Base-by-base conservation (phyloP, 2,113 vertebrate genomes). In the Vulpes lagopus region DNA sequence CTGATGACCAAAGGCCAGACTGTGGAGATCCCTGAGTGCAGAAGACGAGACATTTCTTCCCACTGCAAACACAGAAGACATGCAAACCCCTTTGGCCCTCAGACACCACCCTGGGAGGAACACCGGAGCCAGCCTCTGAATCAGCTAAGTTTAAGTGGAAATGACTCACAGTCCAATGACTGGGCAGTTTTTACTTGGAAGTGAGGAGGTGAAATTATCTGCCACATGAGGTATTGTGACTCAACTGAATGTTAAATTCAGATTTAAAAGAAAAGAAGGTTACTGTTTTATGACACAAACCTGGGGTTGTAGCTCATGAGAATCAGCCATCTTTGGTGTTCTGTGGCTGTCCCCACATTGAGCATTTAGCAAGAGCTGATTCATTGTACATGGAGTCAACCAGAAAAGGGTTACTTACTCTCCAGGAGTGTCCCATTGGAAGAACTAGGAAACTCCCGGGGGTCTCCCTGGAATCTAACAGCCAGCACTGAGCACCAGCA, bases 281-380 rank as follows among this genome's bases (percentile, higher is more conserved):
- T 20, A 15, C 15, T 23, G 11, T 51, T 79, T 67, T 0, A 20
- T 8, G 81, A 30, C 22, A 4, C 5, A n/a, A 23, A 17, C 30
- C 32, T 12, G 71, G 27, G 49, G 17, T 17, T 14, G 69, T 9
- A 5, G 30, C 25, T 25, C 78, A 8, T 3, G 32, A 43, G 53
- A 30, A 19, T 2, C 32, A 8, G 17, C 32, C 7, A 2, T 7
- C 1, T 0, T 0, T 7, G 35, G 4, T 12, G 22, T 5, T 16
- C 57, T 6, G 11, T 11, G 53, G 5, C 32, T 0, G 16, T 14
- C 16, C 35, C 73, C 0, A 1, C 6, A 2, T 10, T 5, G 7
- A 15, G 9, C 11, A 0, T 8, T 60, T 38, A 23, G 0, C n/a
- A 4, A 16, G 3, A 0, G 49, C n/a, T 32, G 4, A 0, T 25